Percentiles rank a stretch among this genome's conserved stretches.
These are phyloP conservation scores for Catharus bicknelli DNA, from an alignment of 2,113 vertebrate species.

Conservation along the genomic window DNA sequence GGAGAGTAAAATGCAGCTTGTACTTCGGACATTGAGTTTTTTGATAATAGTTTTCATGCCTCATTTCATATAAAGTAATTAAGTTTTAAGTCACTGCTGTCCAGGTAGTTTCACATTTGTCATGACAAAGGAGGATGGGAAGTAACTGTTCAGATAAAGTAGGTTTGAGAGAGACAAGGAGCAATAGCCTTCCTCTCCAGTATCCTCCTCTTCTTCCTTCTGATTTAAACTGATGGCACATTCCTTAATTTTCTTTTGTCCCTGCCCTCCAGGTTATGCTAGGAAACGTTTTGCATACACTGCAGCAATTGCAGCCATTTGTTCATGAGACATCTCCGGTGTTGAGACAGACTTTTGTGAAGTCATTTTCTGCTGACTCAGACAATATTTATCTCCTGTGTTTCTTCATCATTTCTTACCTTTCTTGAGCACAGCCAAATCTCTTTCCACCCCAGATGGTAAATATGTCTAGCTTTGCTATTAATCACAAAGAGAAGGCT, in stretches of 20 bases:
- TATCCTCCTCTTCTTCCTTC: not conserved
- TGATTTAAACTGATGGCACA: not conserved
- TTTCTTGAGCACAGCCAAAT: not conserved
- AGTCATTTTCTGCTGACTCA: conserved; percentile 51
- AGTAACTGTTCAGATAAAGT: not conserved
- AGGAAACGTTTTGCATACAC: not conserved
- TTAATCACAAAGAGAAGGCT: conserved; percentile 30
- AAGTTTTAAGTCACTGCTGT: conserved; percentile 26
- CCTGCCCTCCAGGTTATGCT: not conserved
- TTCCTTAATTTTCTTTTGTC: not conserved
- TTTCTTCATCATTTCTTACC: conserved; percentile 14
- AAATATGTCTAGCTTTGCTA: not conserved
- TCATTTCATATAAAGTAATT: conserved; percentile 64
- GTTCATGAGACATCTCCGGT: not conserved
- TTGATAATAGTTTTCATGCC: conserved; percentile 57
- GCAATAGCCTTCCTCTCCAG: not conserved
- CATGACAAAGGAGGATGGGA: not conserved
- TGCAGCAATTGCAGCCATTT: not conserved
- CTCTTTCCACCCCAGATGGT: not conserved
- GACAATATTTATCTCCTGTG: not conserved
- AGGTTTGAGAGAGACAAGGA: not conserved
- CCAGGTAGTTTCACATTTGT: conserved; percentile 36
- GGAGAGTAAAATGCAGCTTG: conserved; percentile 25
- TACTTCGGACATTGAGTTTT: not conserved
- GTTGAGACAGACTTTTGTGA: conserved; percentile 39